These are phyloP conservation scores for Tenthredo distinguenda DNA, from an alignment of 2,888 invertebrate genomes.

Conservation along the genomic window DNA sequence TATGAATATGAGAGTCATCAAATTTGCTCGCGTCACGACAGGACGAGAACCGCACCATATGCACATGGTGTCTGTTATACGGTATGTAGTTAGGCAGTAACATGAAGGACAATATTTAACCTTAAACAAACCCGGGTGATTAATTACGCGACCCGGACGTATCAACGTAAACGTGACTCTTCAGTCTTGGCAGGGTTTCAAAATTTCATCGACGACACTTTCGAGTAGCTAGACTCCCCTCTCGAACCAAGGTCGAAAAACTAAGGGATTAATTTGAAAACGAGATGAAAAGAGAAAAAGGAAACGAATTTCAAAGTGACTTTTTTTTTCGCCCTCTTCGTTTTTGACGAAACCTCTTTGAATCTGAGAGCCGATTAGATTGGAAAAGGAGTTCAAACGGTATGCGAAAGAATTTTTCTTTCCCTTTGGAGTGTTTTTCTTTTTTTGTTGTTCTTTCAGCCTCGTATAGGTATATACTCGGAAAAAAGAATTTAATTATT, in stretches of 20 bases:
- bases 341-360: neutral
- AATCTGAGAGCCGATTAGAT: neutral
- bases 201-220: constrained; percentile 35
- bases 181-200: constrained; percentile 1
- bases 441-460: neutral
- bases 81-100: neutral
- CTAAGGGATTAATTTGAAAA: neutral
- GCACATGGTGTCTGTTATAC: neutral
- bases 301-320: neutral
- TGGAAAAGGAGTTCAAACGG: neutral
- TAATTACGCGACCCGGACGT: constrained; percentile 13
- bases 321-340: no score
- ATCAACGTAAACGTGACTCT: neutral
- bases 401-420: neutral
- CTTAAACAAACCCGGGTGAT: constrained; percentile 16
- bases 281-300: neutral
- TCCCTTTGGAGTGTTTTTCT: no score
- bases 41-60: neutral
- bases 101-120: constrained; percentile 36
- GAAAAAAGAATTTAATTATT: neutral
- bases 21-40: neutral
- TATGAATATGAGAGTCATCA: neutral
- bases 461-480: neutral
- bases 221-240: neutral
- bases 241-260: neutral